Evolutionary conservation across 2,113 vertebrate species (phyloP).

Genomic region (Recurvirostra avosetta): DNA sequence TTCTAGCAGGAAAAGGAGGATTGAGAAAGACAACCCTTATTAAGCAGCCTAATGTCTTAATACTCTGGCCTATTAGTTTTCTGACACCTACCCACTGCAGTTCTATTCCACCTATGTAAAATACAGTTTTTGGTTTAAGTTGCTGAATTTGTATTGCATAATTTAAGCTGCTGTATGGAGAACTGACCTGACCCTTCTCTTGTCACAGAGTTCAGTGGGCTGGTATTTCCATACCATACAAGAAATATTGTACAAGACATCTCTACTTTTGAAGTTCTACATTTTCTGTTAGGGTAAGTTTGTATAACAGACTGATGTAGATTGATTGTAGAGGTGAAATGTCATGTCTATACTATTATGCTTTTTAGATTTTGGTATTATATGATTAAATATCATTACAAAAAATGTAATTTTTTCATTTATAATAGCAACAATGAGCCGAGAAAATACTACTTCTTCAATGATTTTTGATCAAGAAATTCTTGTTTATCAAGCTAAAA

Average conservation of each 20-base stretch:
- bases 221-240: background rate
- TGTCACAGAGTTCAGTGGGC: background rate
- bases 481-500: background rate
- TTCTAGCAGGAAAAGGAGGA: background rate
- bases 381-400: background rate
- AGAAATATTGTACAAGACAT: background rate
- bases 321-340: background rate
- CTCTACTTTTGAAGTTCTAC: background rate
- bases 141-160: background rate
- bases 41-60: background rate
- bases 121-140: background rate
- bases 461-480: background rate
- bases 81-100: background rate
- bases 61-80: background rate
- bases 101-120: background rate
- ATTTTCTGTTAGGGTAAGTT: background rate
- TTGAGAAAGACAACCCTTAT: background rate
- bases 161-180: background rate
- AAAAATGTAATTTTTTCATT: background rate
- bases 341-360: background rate
- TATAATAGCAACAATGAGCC: background rate
- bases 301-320: background rate
- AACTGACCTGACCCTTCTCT: background rate
- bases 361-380: background rate
- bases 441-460: background rate